Evolutionary conservation across 2,888 invertebrate species (phyloP).

Genomic region (Platycnemis pennipes): DNA sequence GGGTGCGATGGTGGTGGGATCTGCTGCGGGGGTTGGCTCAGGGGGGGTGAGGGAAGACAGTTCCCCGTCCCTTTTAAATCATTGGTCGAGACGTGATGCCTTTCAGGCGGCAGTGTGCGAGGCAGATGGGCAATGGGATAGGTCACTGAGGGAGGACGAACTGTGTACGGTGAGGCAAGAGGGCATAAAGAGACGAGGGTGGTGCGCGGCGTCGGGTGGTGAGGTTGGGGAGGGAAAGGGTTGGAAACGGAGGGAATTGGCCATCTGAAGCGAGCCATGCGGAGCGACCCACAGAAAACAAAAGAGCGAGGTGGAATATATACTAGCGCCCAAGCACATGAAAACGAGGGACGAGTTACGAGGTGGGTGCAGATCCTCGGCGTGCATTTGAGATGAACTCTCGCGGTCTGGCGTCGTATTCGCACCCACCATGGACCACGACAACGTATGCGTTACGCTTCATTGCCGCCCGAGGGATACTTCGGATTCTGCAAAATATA

Average conservation of each 20-base stretch:
- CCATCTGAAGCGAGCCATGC: constrained; percentile 16
- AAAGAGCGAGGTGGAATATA: constrained; percentile 36
- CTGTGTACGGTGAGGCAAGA: constrained; percentile 37
- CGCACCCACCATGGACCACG: neutral
- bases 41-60: neutral
- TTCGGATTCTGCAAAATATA: neutral
- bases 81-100: constrained; percentile 56
- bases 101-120: constrained; percentile 46
- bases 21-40: no score
- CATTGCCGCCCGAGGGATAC: neutral
- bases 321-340: neutral
- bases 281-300: neutral
- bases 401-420: neutral
- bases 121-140: constrained; percentile 64
- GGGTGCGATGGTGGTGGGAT: neutral
- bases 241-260: neutral
- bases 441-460: neutral
- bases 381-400: constrained; percentile 11
- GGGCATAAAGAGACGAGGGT: neutral
- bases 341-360: constrained; percentile 14
- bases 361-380: neutral
- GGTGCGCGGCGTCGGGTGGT: neutral
- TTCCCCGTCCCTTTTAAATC: constrained; percentile 54
- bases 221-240: neutral
- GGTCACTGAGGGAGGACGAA: constrained; percentile 45